Base-by-base conservation (phyloP, 2,113 vertebrate genomes). In the Platanista minor region DNA sequence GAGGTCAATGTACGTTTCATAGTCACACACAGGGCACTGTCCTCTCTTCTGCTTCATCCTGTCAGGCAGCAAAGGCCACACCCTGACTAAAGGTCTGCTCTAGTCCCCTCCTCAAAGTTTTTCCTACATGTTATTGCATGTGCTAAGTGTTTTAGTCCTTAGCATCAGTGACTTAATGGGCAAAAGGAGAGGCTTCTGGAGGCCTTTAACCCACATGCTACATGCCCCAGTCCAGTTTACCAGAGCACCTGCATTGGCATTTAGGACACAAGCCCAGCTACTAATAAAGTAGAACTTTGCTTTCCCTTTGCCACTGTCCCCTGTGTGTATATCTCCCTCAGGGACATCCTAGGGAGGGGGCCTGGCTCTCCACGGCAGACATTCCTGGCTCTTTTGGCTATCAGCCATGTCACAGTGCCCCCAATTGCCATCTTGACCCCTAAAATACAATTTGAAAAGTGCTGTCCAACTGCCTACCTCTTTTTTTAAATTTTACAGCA, bases 401-500 rank as follows among this genome's bases (percentile, higher is more conserved):
- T 71, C 39, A 33, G 54, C 54, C 31, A 78, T 39, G 36, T 64
- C 61, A 20, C 8, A 61, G 83, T 33, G 52, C 10, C 43, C 67
- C 18, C 33, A 27, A 4, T 15, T 88, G 41, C 52, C 41, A 57
- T 39, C 52, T 54, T 95, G 69, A 71, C n/a, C 14, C 17, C 64
- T 64, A 83, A 87, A 88, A 77, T 21, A 62, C 67, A 87, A 52
- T 80, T 57, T 90, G 62, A 77, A 84, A 88, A 43, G 33, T 64
- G 31, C 9, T n/a, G 8, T 62, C 17, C 67, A 36, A 23, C 43
- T 23, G 17, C 36, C 36, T 72, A 8, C 4, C 17, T 83, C 59
- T n/a, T 31, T 57, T 52, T 52, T 4, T 1, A 1, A 52, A 52
- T 52, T 52, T 52, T 5, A 1, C 49, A 52, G 49, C 49, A 52